Conservation (phyloP, 2,113 vertebrate species). For the Pachyramphus minor region DNA sequence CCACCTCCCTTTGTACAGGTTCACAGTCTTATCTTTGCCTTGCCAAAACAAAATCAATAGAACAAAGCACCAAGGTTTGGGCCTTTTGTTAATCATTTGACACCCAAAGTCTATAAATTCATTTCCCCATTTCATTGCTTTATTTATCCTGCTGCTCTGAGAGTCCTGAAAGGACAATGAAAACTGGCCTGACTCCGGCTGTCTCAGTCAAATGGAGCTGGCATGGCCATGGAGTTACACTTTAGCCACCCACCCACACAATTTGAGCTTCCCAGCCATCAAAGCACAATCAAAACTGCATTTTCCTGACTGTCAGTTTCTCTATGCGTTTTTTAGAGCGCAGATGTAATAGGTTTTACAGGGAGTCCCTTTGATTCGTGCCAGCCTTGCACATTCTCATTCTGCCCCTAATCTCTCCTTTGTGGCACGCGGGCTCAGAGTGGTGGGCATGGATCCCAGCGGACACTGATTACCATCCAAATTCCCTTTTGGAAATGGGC, state of each 20-base stretch:
- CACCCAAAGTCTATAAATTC: constrained; percentile 54
- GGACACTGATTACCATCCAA: constrained; percentile 64
- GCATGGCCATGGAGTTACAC: constrained; percentile 21
- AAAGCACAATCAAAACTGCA: constrained; percentile 57
- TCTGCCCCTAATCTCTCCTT: constrained; percentile 67
- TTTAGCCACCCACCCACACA: constrained; percentile 57
- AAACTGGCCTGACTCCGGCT: constrained; percentile 31
- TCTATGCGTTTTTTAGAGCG: constrained; percentile 37
- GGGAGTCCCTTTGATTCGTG: constrained; percentile 62
- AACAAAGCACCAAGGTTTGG: constrained; percentile 28
- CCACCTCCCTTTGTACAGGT: constrained; percentile 38
- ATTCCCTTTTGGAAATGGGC: constrained; percentile 57
- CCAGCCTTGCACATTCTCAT: constrained; percentile 64
- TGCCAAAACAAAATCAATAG: constrained; percentile 59
- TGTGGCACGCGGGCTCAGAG: constrained; percentile 35
- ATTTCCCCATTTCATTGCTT: constrained; percentile 41
- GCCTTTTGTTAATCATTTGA: constrained; percentile 56
- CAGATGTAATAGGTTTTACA: constrained; percentile 67
- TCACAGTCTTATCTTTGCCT: constrained; percentile 24
- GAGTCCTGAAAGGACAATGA: constrained; percentile 42
- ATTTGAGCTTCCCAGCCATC: constrained; percentile 59
- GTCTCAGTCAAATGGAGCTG: constrained; percentile 43
- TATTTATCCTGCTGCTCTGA: constrained; percentile 47
- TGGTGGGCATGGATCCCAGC: constrained; percentile 55
- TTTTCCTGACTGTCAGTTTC: constrained; percentile 61